Evolutionary conservation across 2,797 vertebrate genomes (phyloP).

Genomic region (Chelon labrosus): DNA sequence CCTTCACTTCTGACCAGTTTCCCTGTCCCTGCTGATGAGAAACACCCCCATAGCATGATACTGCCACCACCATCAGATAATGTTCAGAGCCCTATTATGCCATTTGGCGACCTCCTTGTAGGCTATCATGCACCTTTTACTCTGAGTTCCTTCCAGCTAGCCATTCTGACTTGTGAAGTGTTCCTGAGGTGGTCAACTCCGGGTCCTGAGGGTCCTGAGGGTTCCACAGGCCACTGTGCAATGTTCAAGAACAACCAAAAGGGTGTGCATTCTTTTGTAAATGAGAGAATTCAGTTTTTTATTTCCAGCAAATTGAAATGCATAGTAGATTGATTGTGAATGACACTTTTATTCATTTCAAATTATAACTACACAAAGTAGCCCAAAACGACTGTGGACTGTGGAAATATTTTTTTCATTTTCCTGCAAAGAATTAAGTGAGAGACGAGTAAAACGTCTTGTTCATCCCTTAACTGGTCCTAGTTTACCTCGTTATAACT

Average conservation of each 20-base stretch:
- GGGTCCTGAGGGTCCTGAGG: too few relatives aligned
- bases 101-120: neutral
- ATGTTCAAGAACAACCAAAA: neutral
- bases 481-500: constrained; percentile 15
- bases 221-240: neutral
- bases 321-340: too few relatives aligned
- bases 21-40: too few relatives aligned
- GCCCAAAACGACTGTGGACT: too few relatives aligned
- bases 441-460: neutral
- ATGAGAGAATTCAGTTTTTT: neutral
- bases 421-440: neutral
- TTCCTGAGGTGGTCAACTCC: too few relatives aligned
- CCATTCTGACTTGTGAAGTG: too few relatives aligned
- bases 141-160: neutral
- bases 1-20: neutral
- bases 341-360: neutral
- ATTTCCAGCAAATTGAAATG: too few relatives aligned
- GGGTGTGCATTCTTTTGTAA: neutral
- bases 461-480: neutral
- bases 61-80: neutral
- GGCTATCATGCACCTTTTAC: neutral
- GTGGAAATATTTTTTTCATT: too few relatives aligned
- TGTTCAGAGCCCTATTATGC: neutral
- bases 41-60: neutral
- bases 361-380: neutral